Evolutionary conservation across 35 echinoderm and acorn worm species (phyloP).

Genomic region (Patiria miniata): DNA sequence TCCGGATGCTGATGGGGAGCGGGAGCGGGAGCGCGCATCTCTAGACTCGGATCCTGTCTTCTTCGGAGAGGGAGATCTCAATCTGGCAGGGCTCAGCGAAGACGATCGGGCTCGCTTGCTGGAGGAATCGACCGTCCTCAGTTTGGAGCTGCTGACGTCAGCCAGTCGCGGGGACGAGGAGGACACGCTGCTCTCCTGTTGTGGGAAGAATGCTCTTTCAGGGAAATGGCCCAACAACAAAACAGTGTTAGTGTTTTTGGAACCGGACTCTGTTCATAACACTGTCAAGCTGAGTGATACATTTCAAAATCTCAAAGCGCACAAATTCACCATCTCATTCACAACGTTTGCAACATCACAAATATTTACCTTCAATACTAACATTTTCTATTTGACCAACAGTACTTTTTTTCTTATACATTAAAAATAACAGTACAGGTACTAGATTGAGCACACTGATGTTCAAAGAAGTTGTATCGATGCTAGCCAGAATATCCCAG

Average conservation of each 20-base stretch:
- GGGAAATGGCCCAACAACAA: slow-evolving; percentile 71
- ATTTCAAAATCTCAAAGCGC: slow-evolving; percentile 6
- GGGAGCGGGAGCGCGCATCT: not conserved
- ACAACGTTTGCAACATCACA: too few species aligned
- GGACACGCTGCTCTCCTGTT: slow-evolving; percentile 35
- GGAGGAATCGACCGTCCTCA: not conserved
- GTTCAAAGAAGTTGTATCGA: too few species aligned
- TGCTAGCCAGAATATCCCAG: too few species aligned
- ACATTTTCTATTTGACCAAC: too few species aligned
- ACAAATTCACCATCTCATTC: too few species aligned
- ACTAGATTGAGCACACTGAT: too few species aligned
- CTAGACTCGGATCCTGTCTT: not conserved
- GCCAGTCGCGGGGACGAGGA: slow-evolving; percentile 22
- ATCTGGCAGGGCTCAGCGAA: not conserved
- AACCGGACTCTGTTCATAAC: slow-evolving; percentile 16
- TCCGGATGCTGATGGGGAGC: not conserved
- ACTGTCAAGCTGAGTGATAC: slow-evolving; percentile 10
- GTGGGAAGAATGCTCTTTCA: slow-evolving; percentile 72
- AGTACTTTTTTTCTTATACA: too few species aligned
- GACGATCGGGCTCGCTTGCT: slow-evolving; percentile 33
- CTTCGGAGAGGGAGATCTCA: not conserved
- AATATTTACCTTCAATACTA: too few species aligned
- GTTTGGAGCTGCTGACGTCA: slow-evolving; percentile 24
- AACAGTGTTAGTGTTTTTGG: slow-evolving; percentile 64
- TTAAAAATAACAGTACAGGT: too few species aligned